A percentile compares a stretch with the other conserved stretches of the same genome.
Evolutionary conservation across 2,797 vertebrate genomes (phyloP).

Genomic region (Dendrocincla tyrannina): DNA sequence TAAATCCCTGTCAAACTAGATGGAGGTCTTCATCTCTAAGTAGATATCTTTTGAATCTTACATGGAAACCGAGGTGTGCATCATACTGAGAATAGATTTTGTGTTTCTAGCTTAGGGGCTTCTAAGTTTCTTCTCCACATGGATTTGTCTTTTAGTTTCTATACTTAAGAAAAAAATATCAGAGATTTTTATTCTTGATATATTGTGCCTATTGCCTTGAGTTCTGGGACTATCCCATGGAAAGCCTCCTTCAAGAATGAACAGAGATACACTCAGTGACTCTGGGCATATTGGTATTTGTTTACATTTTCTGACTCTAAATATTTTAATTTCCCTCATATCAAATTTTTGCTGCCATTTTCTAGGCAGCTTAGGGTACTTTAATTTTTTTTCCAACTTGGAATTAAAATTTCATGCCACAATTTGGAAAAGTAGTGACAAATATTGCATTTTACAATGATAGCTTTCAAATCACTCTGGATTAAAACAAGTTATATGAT

Average conservation of each 20-base stretch:
- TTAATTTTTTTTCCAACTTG: not conserved
- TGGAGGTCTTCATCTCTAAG: not conserved
- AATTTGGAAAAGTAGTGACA: not conserved
- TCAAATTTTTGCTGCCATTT: not conserved
- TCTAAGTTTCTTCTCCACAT: not conserved
- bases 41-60: not conserved
- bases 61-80: not conserved
- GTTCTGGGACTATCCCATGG: not conserved
- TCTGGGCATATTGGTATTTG: not conserved
- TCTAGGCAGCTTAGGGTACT: not conserved
- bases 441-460: not conserved
- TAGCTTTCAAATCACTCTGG: not conserved
- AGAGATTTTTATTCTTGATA: not conserved
- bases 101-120: not conserved
- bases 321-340: not conserved
- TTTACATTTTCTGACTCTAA: not conserved
- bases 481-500: not conserved
- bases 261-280: not conserved
- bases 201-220: not conserved
- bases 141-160: not conserved
- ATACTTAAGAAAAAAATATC: not conserved
- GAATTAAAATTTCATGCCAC: not conserved
- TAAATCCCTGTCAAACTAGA: not conserved
- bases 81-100: not conserved
- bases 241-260: not conserved